phyloP scores from a whole-genome alignment of 2,113 vertebrate species.

The Xerus inauris region DNA sequence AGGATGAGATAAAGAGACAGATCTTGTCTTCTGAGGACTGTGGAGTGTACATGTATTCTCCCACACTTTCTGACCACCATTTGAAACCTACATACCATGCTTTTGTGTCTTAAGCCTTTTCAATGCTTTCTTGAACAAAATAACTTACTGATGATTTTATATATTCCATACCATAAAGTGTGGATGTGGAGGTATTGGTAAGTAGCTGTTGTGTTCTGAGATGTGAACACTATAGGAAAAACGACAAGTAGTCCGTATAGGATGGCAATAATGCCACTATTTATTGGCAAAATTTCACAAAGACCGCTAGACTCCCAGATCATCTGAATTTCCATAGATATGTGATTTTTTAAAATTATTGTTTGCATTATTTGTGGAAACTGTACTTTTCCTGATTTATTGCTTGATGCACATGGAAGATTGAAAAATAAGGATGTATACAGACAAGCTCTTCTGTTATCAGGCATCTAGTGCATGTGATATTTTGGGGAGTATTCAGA shows the following conservation, averaged over 20 bases:
- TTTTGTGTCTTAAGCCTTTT: not conserved
- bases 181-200: not conserved
- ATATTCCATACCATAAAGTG: not conserved
- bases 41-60: not conserved
- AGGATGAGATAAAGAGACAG: not conserved
- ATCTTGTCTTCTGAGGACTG: not conserved
- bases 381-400: not conserved
- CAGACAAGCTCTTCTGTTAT: slow-evolving; percentile 1
- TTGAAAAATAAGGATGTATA: slow-evolving; percentile 17
- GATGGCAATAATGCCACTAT: not conserved
- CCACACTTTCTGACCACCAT: not conserved
- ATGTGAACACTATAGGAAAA: not conserved
- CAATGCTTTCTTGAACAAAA: not conserved
- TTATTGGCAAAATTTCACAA: not conserved
- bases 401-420: not conserved
- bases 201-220: not conserved
- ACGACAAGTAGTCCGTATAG: not conserved
- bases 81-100: not conserved
- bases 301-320: not conserved
- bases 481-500: slow-evolving; percentile 47
- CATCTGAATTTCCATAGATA: slow-evolving; percentile 15
- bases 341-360: not conserved
- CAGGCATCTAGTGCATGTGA: not conserved
- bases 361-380: not conserved
- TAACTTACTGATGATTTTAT: not conserved